Conservation (phyloP, 2,113 vertebrate genomes). For the Tauraco erythrolophus region DNA sequence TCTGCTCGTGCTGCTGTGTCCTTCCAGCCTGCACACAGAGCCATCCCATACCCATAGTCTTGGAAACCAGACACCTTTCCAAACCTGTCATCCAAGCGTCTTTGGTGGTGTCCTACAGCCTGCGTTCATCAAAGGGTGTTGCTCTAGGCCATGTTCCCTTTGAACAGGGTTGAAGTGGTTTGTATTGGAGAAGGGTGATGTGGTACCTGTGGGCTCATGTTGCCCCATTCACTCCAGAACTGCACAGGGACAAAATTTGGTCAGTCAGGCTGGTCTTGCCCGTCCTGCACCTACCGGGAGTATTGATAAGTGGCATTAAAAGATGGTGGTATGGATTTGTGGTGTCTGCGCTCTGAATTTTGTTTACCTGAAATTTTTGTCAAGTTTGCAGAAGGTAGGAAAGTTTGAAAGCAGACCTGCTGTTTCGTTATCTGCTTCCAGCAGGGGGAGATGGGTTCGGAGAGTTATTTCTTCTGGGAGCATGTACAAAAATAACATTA, state of each 20-base stretch:
- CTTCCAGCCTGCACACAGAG: background rate
- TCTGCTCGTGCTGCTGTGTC: background rate
- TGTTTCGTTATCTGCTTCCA: conserved; percentile 68
- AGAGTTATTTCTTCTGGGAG: conserved; percentile 64
- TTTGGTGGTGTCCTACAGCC: background rate
- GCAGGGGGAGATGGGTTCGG: conserved; percentile 78
- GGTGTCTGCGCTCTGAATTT: background rate
- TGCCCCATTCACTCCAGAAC: background rate
- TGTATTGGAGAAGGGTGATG: background rate
- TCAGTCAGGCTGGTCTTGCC: background rate
- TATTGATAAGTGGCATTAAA: background rate
- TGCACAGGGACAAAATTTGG: background rate
- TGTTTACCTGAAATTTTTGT: background rate
- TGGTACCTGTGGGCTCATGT: background rate
- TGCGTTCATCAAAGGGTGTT: background rate
- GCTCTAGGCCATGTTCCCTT: background rate
- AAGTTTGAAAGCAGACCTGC: conserved; percentile 2
- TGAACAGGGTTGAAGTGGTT: background rate
- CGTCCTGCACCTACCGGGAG: background rate
- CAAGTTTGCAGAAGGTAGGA: background rate
- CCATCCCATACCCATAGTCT: rapidly evolving
- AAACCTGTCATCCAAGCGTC: background rate
- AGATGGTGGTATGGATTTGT: background rate
- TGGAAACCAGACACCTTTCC: background rate
- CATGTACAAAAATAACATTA: background rate